Conservation (phyloP, 2,113 vertebrate species). For the Ochotona curzoniae region DNA sequence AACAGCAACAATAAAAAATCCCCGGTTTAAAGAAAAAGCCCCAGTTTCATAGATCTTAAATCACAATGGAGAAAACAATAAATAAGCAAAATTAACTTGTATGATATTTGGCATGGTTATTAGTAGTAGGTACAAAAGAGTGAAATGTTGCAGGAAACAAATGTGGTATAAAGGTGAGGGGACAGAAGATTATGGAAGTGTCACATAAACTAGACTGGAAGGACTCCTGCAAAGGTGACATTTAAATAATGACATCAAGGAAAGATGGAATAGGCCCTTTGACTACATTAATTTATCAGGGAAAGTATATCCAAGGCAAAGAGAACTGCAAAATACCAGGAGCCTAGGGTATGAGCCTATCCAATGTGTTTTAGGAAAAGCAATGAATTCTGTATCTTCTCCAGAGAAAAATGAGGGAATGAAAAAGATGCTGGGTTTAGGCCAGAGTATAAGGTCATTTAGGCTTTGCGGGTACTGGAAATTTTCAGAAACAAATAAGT, state of each 20-base stretch:
- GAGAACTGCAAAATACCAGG: background rate
- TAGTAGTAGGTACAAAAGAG: background rate
- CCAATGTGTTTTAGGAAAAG: background rate
- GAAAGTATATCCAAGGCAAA: background rate
- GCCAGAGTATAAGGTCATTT: background rate
- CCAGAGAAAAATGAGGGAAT: background rate
- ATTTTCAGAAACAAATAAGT: background rate
- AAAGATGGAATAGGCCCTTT: background rate
- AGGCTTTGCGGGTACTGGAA: background rate
- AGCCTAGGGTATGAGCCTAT: background rate
- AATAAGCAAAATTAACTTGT: background rate
- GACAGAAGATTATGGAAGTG: background rate
- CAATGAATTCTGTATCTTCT: background rate
- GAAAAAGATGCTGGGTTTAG: background rate
- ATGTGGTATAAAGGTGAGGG: background rate
- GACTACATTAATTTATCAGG: background rate
- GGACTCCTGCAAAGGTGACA: background rate
- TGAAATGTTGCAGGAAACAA: background rate
- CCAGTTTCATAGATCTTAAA: background rate
- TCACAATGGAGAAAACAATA: background rate
- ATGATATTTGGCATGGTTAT: background rate
- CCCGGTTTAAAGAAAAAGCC: background rate
- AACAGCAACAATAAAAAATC: background rate
- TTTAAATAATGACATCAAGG: background rate
- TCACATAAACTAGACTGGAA: conserved; percentile 10